These are phyloP conservation scores for Heliconius sara DNA, from an alignment of 2,888 invertebrate genomes.

Conservation along the genomic window DNA sequence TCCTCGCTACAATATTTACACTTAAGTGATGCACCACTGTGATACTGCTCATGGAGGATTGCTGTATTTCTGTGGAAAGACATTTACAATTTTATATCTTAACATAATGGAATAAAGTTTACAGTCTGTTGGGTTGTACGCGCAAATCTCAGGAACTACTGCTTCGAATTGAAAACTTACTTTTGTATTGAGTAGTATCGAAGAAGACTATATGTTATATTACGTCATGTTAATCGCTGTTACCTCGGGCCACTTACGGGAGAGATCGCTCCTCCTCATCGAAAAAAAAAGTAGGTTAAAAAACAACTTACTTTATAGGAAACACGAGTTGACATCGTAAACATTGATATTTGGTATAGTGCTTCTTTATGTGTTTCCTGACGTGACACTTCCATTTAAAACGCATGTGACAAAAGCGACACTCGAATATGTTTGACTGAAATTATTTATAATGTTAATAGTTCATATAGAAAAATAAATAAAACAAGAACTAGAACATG, in stretches of 20 bases:
- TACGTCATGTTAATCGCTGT: too few relatives aligned
- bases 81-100: neutral
- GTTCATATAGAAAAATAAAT: neutral
- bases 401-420: conserved; percentile 69
- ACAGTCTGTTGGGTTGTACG: too few relatives aligned
- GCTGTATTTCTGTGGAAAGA: conserved; percentile 66
- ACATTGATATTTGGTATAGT: conserved; percentile 69
- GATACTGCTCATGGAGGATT: conserved; percentile 70
- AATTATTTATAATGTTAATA: neutral
- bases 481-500: neutral
- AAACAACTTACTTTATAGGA: conserved; percentile 64
- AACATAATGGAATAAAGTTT: too few relatives aligned
- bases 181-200: too few relatives aligned
- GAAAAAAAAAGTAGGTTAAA: neutral
- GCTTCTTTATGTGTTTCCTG: conserved; percentile 65
- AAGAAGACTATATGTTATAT: too few relatives aligned
- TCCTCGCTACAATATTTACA: conserved; percentile 70
- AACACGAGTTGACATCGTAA: conserved; percentile 66
- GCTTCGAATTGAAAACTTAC: too few relatives aligned
- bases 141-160: too few relatives aligned
- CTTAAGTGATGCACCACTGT: conserved; percentile 67
- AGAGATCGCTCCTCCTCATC: too few relatives aligned
- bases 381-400: conserved; percentile 66
- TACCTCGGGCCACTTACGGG: too few relatives aligned
- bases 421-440: conserved; percentile 54